Evolutionary conservation across 1,140 invertebrate species (phyloP), one percentile per base, ranked within the genome.

Genomic region (Campoletis sonorensis): DNA sequence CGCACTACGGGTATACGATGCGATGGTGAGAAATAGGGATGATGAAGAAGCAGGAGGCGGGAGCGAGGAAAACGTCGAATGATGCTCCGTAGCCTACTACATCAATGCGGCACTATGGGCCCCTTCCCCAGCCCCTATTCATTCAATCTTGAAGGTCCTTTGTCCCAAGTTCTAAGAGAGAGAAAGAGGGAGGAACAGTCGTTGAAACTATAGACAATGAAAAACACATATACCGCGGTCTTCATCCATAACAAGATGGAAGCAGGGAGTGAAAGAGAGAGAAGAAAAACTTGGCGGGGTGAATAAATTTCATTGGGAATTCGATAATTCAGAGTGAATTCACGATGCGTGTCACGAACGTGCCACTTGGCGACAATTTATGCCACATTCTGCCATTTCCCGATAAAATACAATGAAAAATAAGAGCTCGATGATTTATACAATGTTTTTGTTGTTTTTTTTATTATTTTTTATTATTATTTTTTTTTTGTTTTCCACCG

Each of bases 91-190:
- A 8, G 16, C 16, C n/a, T 4, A 18, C 51, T 13, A 11, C 4
- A n/a, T 54, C 51, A 54, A 54, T 54, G 51, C 51, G 51, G 51
- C 51, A n/a, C 51, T 7, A n/a, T 21, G 16, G 18, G 51, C 51
- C 18, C 49, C n/a, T 21, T 54, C 4, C 5, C 18, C 51, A 1
- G 15, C 26, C 70, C 21, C 45, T 40, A 40, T 72, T 72, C 70
- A 72, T 64, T 64, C n/a, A 64, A 64, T 64, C 61, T 64, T 64
- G 51, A 54, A n/a, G 23, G 10, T 64, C 61, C 61, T 64, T 64
- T 64, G 61, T 64, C 23, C 11, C 23, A 27, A 64, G 13, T 4
- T 64, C 23, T 27, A 16, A 27, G 21, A 64, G 61, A 64, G n/a
- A 64, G 13, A 27, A 23, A 26, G 4, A 11, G 3, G 23, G 61